These are phyloP conservation scores for Galaxias olidus DNA, from an alignment of 2,797 vertebrate genomes.

Conservation along the genomic window DNA sequence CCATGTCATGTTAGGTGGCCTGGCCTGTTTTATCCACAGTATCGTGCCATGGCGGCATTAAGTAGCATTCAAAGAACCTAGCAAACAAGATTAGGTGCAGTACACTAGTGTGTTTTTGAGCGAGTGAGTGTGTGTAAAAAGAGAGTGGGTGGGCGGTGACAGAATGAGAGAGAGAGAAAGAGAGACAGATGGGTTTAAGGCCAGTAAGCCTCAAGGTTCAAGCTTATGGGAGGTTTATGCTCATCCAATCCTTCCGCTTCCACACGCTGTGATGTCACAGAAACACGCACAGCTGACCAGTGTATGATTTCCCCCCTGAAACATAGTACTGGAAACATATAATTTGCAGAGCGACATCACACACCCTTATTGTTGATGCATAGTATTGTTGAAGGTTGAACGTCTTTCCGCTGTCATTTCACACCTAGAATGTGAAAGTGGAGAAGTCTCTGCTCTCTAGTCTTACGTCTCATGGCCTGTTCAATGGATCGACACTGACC, in stretches of 20 bases:
- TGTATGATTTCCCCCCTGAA: too few relatives aligned
- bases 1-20: constrained; percentile 1
- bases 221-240: constrained; percentile 62
- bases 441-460: too few relatives aligned
- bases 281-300: not conserved
- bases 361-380: too few relatives aligned
- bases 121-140: not conserved
- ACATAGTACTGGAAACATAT: too few relatives aligned
- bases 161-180: constrained; percentile 26
- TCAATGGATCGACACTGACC: too few relatives aligned
- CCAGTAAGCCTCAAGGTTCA: constrained; percentile 58
- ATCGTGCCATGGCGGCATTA: too few relatives aligned
- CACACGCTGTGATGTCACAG: constrained; percentile 41
- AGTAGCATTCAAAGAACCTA: constrained; percentile 9
- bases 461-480: too few relatives aligned
- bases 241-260: constrained; percentile 59
- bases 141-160: constrained; percentile 14
- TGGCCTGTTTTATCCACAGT: not conserved
- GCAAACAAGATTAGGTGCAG: not conserved
- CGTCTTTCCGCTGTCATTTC: too few relatives aligned
- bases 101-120: not conserved
- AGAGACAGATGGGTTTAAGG: constrained; percentile 39
- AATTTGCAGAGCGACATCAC: too few relatives aligned
- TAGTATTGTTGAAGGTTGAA: too few relatives aligned
- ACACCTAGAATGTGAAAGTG: too few relatives aligned